These are phyloP conservation scores for Philaenus spumarius DNA, from an alignment of 1,140 invertebrate genomes.

Conservation along the genomic window DNA sequence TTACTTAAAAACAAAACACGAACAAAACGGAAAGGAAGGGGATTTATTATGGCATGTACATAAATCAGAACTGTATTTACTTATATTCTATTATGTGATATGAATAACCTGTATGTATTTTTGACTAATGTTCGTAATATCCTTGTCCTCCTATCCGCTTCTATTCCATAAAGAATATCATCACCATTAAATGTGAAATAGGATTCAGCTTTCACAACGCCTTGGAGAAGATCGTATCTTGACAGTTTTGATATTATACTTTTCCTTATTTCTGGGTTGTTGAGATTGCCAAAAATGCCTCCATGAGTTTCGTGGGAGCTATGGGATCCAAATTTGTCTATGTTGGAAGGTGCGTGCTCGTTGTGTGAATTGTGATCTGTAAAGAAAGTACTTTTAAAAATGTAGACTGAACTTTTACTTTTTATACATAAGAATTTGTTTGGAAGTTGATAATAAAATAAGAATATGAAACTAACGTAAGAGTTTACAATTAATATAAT, in stretches of 20 bases:
- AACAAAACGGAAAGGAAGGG: too few species aligned
- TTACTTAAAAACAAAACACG: too few species aligned
- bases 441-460: background rate
- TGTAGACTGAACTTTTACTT: background rate
- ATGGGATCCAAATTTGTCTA: too few species aligned
- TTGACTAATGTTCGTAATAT: conserved; percentile 87
- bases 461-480: background rate
- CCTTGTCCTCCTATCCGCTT: conserved; percentile 76
- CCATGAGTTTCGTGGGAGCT: background rate
- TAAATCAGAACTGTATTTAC: too few species aligned
- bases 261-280: conserved; percentile 49
- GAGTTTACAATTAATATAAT: background rate
- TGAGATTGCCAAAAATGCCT: background rate
- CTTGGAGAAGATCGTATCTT: conserved; percentile 89
- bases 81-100: too few species aligned
- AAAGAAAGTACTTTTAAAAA: background rate
- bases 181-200: conserved; percentile 84
- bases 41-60: too few species aligned
- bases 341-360: background rate
- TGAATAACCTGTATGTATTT: conserved; percentile 89
- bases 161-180: conserved; percentile 88
- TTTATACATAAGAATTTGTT: background rate
- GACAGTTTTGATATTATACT: conserved; percentile 61
- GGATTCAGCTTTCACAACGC: conserved; percentile 79
- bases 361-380: background rate